These are phyloP conservation scores for Schizothorax lantsangensis DNA, from an alignment of 2,797 vertebrate species.

Conservation along the genomic window DNA sequence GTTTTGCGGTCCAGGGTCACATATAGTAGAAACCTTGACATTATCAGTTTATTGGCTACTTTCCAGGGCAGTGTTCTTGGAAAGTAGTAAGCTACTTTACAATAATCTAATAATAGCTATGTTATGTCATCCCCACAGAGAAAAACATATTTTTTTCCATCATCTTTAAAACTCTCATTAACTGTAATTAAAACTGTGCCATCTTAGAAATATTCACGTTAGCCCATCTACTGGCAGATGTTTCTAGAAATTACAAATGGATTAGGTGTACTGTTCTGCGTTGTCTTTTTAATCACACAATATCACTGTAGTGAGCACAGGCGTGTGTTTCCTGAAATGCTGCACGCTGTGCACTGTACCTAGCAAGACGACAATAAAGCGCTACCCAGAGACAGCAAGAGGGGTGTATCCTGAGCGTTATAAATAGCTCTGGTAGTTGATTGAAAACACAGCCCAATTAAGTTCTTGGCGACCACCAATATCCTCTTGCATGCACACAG, in stretches of 20 bases:
- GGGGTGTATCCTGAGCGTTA: conserved; percentile 35
- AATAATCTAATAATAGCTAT: background rate
- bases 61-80: background rate
- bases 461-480: conserved; percentile 22
- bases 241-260: background rate
- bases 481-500: conserved; percentile 42
- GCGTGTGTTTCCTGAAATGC: background rate
- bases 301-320: background rate
- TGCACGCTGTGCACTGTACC: conserved; percentile 5
- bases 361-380: conserved; percentile 31
- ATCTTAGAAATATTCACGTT: background rate
- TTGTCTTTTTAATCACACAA: background rate
- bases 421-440: conserved; percentile 50
- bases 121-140: background rate
- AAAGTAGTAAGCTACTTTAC: background rate
- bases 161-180: background rate
- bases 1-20: too few relatives aligned
- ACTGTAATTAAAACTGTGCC: background rate
- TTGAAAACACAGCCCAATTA: conserved; percentile 46
- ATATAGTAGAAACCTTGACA: background rate
- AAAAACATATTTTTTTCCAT: background rate
- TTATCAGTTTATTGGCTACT: background rate
- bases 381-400: conserved; percentile 14
- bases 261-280: background rate
- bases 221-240: background rate